These are phyloP conservation scores for Temnopleurus reevesii DNA, from an alignment of 53 echinoderm and acorn worm species.

Conservation along the genomic window DNA sequence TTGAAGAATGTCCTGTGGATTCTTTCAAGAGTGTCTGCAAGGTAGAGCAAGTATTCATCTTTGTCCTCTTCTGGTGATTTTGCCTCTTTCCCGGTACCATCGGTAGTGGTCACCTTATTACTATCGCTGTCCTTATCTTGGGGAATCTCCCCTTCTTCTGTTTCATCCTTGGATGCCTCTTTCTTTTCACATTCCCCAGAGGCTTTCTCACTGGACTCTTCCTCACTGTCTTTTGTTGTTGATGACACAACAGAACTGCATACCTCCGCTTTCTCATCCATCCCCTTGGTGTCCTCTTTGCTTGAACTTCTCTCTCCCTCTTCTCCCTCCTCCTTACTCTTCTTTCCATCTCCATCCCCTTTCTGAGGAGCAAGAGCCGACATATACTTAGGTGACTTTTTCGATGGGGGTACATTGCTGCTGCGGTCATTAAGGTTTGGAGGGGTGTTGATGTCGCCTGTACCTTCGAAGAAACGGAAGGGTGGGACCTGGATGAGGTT, in stretches of 20 bases:
- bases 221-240: conserved; percentile 41
- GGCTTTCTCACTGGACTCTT: conserved; percentile 14
- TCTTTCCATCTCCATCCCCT: conserved; percentile 10
- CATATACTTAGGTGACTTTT: neutral
- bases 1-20: conserved; percentile 81
- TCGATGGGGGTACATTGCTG: conserved; percentile 7
- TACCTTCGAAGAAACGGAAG: conserved; percentile 91
- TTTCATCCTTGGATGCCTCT: conserved; percentile 41
- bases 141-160: conserved; percentile 39
- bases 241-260: conserved; percentile 51
- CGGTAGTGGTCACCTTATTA: conserved; percentile 14
- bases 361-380: neutral
- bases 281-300: neutral
- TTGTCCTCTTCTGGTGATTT: neutral
- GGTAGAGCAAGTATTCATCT: conserved; percentile 91
- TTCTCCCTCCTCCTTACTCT: neutral
- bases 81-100: neutral
- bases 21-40: conserved; percentile 78
- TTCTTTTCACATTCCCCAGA: conserved; percentile 1
- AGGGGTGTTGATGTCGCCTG: conserved; percentile 91
- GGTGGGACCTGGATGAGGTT: conserved; percentile 90
- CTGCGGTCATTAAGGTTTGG: conserved; percentile 56
- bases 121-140: conserved; percentile 40
- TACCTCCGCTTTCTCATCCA: conserved; percentile 55
- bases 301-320: neutral